Evolutionary conservation across 2,888 invertebrate species (phyloP), one percentile per base, ranked within the genome.

Genomic region (Stegana nigrithorax): DNA sequence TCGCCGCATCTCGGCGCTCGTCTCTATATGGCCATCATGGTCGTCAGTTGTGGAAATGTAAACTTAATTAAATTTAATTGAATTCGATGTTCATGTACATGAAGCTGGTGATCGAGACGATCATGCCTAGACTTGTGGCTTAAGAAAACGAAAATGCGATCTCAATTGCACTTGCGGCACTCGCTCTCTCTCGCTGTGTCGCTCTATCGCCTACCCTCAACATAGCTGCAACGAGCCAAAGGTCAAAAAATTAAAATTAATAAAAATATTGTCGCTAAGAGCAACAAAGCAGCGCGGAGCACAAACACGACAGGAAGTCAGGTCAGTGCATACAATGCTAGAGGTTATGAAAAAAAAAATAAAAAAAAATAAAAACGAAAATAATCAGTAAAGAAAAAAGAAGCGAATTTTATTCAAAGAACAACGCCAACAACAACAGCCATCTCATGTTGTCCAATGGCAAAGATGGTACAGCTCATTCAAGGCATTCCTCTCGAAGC

Each of bases 41-140:
- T n/a, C n/a, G n/a, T n/a, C n/a, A n/a, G n/a, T 55, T 59, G 59
- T 47, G 59, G 56, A 50, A 74, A 73, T 80, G 79, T 74, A 76
- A 80, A 80, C 78, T 75, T 81, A 81, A 82, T 81, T 81, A 81
- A 82, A 80, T 81, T 81, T 81, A 82, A 81, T 81, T 81, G 81
- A 81, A 82, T 78, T 75, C 73, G 80, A 72, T 76, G 72, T 67
- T 75, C 10, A 51, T 51, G 51, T 29, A n/a, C 42, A 39, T 27
- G 68, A 64, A 42, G 64, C 53, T 67, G 64, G 51, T 65, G 64
- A 61, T n/a, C n/a, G n/a, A 63, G 51, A 32, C 47, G 59, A 64
- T 67, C 60, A 53, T 65, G 63, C 23, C 32, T 65, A 44, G 50
- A 4, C 29, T 14, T 58, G 32, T 39, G 21, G 58, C 39, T 14